Evolutionary conservation across 2,888 invertebrate genomes (phyloP).

Genomic region (Zygothrica quintamaculata): DNA sequence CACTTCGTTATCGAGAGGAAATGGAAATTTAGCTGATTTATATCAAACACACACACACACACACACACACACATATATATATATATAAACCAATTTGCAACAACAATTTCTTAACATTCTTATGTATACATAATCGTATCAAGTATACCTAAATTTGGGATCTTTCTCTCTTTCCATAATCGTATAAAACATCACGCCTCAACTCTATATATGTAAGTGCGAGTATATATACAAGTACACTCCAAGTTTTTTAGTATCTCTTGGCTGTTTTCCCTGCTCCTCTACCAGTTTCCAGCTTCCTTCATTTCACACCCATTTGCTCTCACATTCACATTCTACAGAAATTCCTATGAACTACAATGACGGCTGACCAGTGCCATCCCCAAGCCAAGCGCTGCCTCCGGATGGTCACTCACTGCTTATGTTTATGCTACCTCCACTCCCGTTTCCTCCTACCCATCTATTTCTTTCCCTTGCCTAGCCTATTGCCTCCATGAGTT

Average conservation of each 20-base stretch:
- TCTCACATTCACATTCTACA: conserved; percentile 39
- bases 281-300: conserved; percentile 41
- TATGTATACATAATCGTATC: conserved; percentile 8
- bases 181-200: conserved; percentile 8
- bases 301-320: conserved; percentile 39
- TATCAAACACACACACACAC: not conserved
- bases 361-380: conserved; percentile 44
- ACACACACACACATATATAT: no score
- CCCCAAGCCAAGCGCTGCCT: not conserved
- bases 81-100: not conserved
- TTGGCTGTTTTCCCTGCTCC: conserved; percentile 9
- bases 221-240: conserved; percentile 30
- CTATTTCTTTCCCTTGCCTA: not conserved
- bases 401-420: conserved; percentile 22
- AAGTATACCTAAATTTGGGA: conserved; percentile 5
- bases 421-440: conserved; percentile 19
- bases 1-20: conserved; percentile 21
- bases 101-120: conserved; percentile 7
- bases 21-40: conserved; percentile 4
- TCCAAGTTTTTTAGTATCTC: conserved; percentile 33
- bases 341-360: conserved; percentile 57
- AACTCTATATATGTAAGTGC: conserved; percentile 17
- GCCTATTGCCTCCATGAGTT: not conserved
- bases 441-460: no score
- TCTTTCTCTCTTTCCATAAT: conserved; percentile 6